phyloP scores from a whole-genome alignment of 2,113 vertebrate genomes.

The Cheilinus undulatus region DNA sequence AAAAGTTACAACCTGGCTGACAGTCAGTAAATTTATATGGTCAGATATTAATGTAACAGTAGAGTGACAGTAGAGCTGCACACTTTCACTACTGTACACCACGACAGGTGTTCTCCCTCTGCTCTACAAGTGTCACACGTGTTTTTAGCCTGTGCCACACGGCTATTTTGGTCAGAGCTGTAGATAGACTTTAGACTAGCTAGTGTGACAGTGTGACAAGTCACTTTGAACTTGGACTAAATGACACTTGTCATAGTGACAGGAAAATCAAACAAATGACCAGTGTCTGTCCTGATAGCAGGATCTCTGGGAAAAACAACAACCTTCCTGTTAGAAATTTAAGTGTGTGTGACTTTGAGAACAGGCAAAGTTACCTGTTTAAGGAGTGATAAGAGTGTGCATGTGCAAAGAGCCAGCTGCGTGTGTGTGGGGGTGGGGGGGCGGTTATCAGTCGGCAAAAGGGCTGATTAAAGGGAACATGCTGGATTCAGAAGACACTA shows the following conservation, averaged over 20 bases:
- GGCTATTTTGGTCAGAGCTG: conserved; percentile 34
- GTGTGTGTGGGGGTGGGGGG: too few relatives aligned
- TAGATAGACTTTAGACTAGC: background rate
- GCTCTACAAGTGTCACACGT: conserved; percentile 15
- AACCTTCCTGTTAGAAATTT: background rate
- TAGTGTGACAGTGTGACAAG: conserved; percentile 24
- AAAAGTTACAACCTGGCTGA: background rate
- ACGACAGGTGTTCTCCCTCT: conserved; percentile 28
- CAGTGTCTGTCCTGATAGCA: background rate
- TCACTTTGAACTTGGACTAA: conserved; percentile 41
- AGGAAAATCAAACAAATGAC: background rate
- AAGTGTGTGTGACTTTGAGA: conserved; percentile 28
- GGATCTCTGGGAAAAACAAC: conserved; percentile 7
- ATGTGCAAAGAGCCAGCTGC: conserved; percentile 53
- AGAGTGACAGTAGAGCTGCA: background rate
- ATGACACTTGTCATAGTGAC: conserved; percentile 60
- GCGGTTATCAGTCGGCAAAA: conserved; percentile 65
- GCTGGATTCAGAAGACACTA: conserved; percentile 10
- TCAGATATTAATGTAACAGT: background rate
- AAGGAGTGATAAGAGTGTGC: conserved; percentile 58
- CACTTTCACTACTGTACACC: background rate
- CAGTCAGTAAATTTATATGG: background rate
- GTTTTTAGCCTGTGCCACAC: conserved; percentile 20
- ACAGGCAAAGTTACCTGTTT: conserved; percentile 45
- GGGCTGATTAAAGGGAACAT: conserved; percentile 28